These are phyloP conservation scores for Hydrozoanthus tunicans DNA, from an alignment of 64 coral and sea anemone species.

Conservation along the genomic window DNA sequence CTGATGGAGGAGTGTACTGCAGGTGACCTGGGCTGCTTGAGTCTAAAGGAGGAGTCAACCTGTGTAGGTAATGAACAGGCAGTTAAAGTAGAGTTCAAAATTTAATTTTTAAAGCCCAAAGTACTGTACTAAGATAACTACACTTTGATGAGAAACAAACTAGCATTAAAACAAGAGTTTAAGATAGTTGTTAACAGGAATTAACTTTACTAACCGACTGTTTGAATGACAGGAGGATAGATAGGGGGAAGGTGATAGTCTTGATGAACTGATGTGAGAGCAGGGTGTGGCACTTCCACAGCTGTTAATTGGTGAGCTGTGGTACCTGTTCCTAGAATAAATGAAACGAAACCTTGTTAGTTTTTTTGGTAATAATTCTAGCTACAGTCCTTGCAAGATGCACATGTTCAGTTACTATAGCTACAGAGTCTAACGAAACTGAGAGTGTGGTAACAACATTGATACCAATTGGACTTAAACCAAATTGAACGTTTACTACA, in stretches of 20 bases:
- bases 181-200: background rate
- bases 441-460: too few relatives aligned
- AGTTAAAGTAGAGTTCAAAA: too few relatives aligned
- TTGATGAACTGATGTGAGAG: conserved; percentile 62
- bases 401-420: too few relatives aligned
- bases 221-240: conserved; percentile 2
- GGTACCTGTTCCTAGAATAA: conserved; percentile 64
- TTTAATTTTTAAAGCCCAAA: background rate
- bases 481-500: too few relatives aligned
- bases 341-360: background rate
- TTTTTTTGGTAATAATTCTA: too few relatives aligned
- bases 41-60: conserved; percentile 77
- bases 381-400: too few relatives aligned
- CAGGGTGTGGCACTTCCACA: conserved; percentile 69
- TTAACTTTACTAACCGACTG: conserved; percentile 21
- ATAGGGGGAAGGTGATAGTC: conserved; percentile 54
- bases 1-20: conserved; percentile 87
- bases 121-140: too few relatives aligned
- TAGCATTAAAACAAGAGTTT: too few relatives aligned
- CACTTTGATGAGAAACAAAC: too few relatives aligned
- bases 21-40: conserved; percentile 74
- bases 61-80: background rate
- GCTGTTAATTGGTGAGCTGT: conserved; percentile 73
- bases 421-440: too few relatives aligned
- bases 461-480: too few relatives aligned